These are phyloP conservation scores for Channallabes apus DNA, from an alignment of 2,797 vertebrate genomes.

Conservation along the genomic window DNA sequence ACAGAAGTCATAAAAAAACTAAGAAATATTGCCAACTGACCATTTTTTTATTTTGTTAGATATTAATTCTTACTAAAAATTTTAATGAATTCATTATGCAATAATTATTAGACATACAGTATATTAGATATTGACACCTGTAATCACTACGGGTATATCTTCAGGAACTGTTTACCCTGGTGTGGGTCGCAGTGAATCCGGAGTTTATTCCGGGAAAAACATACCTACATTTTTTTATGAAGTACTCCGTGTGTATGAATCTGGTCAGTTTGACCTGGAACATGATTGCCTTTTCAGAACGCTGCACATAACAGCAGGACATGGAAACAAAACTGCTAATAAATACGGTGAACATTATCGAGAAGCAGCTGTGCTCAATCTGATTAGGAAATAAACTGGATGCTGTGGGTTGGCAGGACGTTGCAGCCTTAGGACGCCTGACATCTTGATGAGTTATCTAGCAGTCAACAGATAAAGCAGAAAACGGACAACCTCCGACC, in stretches of 20 bases:
- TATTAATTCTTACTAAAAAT: not conserved
- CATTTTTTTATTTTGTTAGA: not conserved
- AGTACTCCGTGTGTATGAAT: not conserved
- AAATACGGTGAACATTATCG: conserved; percentile 21
- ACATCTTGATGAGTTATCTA: conserved; percentile 7
- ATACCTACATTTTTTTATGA: not conserved
- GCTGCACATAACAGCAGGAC: conserved; percentile 12
- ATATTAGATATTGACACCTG: not conserved
- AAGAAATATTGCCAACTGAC: not conserved
- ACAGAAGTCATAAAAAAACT: too few species aligned
- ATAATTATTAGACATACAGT: not conserved
- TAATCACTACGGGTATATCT: not conserved
- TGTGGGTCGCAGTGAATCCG: too few species aligned
- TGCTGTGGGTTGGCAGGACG: conserved; percentile 16
- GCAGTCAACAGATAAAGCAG: conserved; percentile 8
- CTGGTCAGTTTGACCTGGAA: not conserved
- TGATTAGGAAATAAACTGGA: conserved; percentile 44
- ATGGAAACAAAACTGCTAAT: conserved; percentile 28
- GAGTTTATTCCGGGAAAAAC: not conserved
- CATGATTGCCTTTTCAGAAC: not conserved
- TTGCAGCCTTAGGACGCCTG: conserved; percentile 16
- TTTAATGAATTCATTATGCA: not conserved
- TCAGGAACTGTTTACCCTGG: not conserved
- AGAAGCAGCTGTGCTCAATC: conserved; percentile 36
- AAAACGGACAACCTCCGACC: conserved; percentile 34